Conservation (phyloP, 2,113 vertebrate species). For the Naja naja region DNA sequence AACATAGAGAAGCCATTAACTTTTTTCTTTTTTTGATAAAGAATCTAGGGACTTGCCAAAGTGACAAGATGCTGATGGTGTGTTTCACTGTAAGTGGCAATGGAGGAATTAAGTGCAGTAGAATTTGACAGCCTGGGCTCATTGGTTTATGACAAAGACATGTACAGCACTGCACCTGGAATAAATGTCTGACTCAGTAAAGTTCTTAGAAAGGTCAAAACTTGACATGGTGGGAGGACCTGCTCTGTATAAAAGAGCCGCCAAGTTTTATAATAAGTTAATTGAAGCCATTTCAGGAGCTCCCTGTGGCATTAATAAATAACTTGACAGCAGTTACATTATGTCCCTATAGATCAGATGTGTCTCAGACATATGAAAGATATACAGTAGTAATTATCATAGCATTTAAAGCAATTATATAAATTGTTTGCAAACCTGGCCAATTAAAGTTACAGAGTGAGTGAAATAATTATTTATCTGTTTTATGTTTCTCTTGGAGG, state of each 20-base stretch:
- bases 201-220: background rate
- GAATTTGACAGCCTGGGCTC: conserved; percentile 27
- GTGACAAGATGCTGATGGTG: conserved; percentile 8
- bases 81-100: conserved; percentile 16
- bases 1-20: conserved; percentile 34
- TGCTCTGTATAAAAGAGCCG: background rate
- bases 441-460: too few relatives aligned
- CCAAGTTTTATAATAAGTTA: background rate
- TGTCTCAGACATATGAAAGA: background rate
- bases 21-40: conserved; percentile 37
- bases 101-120: conserved; percentile 26
- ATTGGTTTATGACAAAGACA: background rate
- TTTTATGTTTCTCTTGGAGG: background rate
- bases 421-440: background rate
- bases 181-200: conserved; percentile 22
- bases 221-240: background rate
- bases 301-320: background rate
- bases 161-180: conserved; percentile 11
- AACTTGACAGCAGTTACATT: background rate
- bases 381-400: background rate
- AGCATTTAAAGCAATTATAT: background rate
- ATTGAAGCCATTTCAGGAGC: background rate
- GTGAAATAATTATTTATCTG: background rate
- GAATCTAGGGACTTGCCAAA: conserved; percentile 27
- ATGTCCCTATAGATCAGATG: background rate